These are phyloP conservation scores for Thecocarcelia acutangulata DNA, from an alignment of 2,888 invertebrate genomes.

Conservation along the genomic window DNA sequence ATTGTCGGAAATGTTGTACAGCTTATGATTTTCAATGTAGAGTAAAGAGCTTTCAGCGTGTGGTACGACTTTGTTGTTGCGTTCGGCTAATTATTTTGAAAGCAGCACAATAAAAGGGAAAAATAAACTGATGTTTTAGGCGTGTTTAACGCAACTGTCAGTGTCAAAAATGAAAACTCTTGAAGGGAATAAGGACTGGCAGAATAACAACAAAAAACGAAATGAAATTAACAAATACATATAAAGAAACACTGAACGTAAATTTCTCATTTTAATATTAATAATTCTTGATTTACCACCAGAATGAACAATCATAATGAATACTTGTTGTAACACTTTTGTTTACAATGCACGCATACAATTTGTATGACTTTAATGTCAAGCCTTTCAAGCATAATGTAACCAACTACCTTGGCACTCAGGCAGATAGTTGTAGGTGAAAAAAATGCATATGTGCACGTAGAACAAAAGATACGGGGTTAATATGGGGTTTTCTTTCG, in stretches of 20 bases:
- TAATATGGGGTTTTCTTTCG: too few relatives aligned
- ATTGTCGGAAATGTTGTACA: not conserved
- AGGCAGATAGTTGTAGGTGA: too few relatives aligned
- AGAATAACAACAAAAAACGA: not conserved
- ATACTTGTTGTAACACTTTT: slow-evolving; percentile 62
- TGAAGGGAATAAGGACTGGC: not conserved
- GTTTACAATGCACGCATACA: slow-evolving; percentile 37
- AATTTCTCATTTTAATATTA: slow-evolving; percentile 53
- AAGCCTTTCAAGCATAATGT: not conserved
- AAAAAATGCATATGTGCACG: too few relatives aligned
- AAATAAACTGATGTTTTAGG: slow-evolving; percentile 31
- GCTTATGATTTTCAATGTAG: slow-evolving; percentile 18
- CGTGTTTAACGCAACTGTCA: slow-evolving; percentile 59
- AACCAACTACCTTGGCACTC: slow-evolving; percentile 1
- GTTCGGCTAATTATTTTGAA: slow-evolving; percentile 47
- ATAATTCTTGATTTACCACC: slow-evolving; percentile 33
- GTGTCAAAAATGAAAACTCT: slow-evolving; percentile 46
- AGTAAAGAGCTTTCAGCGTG: not conserved
- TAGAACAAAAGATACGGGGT: too few relatives aligned
- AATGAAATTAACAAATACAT: too few relatives aligned
- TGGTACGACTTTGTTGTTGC: slow-evolving; percentile 4
- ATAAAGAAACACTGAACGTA: slow-evolving; percentile 23
- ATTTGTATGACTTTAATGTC: not conserved
- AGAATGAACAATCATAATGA: slow-evolving; percentile 63
- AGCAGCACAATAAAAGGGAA: slow-evolving; percentile 9